phyloP scores from a whole-genome alignment of 2,888 invertebrate genomes.

The Sinodicranocentrus sp. region DNA sequence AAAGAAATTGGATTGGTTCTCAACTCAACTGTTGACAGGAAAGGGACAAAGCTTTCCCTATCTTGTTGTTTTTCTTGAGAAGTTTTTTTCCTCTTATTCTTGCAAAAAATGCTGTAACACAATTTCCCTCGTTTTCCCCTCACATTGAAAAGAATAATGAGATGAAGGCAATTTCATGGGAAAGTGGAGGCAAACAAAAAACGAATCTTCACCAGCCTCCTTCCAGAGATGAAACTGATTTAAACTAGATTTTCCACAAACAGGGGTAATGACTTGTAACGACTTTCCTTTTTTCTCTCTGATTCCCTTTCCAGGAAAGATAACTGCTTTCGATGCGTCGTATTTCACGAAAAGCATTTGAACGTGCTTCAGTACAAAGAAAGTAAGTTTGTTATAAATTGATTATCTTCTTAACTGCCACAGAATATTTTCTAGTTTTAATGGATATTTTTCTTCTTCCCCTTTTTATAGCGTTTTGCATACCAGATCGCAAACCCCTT shows the following conservation, averaged over 20 bases:
- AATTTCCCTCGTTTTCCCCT: neutral
- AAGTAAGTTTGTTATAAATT: constrained; percentile 87
- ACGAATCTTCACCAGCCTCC: constrained; percentile 5
- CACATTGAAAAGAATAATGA: constrained; percentile 13
- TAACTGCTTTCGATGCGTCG: constrained; percentile 94
- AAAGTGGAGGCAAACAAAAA: constrained; percentile 24
- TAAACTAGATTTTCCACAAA: neutral
- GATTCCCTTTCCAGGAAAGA: constrained; percentile 77
- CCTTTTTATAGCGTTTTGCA: constrained; percentile 66
- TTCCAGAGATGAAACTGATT: constrained; percentile 2
- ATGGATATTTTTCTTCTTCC: neutral
- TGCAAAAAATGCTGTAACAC: neutral
- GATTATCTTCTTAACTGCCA: too few relatives aligned
- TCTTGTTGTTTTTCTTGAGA: too few relatives aligned
- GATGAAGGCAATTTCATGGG: constrained; percentile 25
- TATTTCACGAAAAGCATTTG: constrained; percentile 96
- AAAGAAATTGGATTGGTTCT: constrained; percentile 21
- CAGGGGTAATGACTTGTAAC: constrained; percentile 29
- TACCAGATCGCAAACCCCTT: constrained; percentile 64
- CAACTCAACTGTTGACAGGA: constrained; percentile 19
- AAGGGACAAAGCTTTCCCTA: too few relatives aligned
- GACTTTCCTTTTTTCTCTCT: constrained; percentile 45
- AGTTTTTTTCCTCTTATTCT: neutral
- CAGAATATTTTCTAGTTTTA: too few relatives aligned
- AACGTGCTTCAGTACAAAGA: constrained; percentile 98